Evolutionary conservation across 2,888 invertebrate species (phyloP), one percentile per base, ranked within the genome.

Genomic region (Cremastinae sp.): DNA sequence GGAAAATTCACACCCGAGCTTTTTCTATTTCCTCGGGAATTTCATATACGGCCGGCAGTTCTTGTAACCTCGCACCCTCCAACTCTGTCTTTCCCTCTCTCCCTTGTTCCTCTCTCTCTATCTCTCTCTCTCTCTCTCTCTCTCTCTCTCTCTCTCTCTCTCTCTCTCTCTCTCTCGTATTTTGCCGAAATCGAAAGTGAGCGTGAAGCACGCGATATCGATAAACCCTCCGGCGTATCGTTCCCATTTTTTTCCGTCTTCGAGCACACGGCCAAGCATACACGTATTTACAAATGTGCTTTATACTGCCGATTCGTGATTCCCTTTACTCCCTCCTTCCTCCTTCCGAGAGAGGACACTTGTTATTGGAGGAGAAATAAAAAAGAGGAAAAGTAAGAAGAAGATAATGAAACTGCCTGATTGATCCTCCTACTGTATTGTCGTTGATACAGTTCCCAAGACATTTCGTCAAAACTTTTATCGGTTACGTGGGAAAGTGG

Each of bases 181-280:
- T 56, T 41, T 20, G 47, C 55, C 28, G 39, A 62, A 71, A 71
- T 71, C 64, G 62, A 71, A 64, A 71, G 55, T 66, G 55, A 51
- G 41, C 64, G 7, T 14, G 16, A 14, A 49, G 39, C 71, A 71
- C 71, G 71, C 71, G 64, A 71, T 71, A 56, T 64, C 71, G 71
- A 71, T 64, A 55, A 37, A 37, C 35, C 18, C 55, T 12, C 43
- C 14, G 45, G 45, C 16, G 45, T 16, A 45, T 2, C 45, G 45
- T 16, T 12, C 12, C 12, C 16, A 45, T 45, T 45, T 45, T 28
- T 28, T 28, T 28, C 5, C 35, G 1, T 7, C 22, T 35, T 12
- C 55, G 16, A 20, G 9, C 20, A n/a, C 16, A 39, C 18, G 12
- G n/a, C 16, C 41, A 43, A 28, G 45, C 16, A 64, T 39, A 12